These are phyloP conservation scores for Glomeris marginata DNA, from an alignment of 2,888 invertebrate genomes.

Conservation along the genomic window DNA sequence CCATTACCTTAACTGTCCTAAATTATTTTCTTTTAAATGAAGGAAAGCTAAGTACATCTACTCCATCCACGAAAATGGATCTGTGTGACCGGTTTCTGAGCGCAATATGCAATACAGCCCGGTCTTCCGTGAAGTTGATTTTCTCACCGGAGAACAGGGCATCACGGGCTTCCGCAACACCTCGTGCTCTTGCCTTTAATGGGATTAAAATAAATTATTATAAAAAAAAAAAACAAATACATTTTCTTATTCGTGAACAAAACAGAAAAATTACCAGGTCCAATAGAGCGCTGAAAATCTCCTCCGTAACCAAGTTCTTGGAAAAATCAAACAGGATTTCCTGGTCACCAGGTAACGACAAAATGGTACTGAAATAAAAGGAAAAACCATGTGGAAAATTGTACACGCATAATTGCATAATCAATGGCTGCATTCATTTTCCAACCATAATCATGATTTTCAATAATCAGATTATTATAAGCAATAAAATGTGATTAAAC, in stretches of 20 bases:
- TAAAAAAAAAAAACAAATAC: constrained; percentile 11
- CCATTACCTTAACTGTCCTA: neutral
- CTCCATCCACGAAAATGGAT: constrained; percentile 33
- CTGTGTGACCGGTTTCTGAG: constrained; percentile 68
- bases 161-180: constrained; percentile 69
- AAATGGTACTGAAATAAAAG: neutral
- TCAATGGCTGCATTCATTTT: no score
- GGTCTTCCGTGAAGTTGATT: constrained; percentile 94
- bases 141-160: constrained; percentile 87
- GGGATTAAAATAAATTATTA: constrained; percentile 5
- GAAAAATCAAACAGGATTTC: constrained; percentile 89
- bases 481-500: no score
- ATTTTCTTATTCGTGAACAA: constrained; percentile 1
- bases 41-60: neutral
- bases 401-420: no score
- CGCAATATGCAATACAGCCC: constrained; percentile 90
- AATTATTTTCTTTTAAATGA: neutral
- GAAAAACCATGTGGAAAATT: neutral
- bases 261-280: constrained; percentile 49
- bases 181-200: constrained; percentile 47
- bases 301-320: constrained; percentile 78
- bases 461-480: no score
- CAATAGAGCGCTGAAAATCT: constrained; percentile 56
- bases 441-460: no score
- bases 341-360: constrained; percentile 54